Conservation (phyloP, 2,113 vertebrate genomes). For the Hystrix brachyura region DNA sequence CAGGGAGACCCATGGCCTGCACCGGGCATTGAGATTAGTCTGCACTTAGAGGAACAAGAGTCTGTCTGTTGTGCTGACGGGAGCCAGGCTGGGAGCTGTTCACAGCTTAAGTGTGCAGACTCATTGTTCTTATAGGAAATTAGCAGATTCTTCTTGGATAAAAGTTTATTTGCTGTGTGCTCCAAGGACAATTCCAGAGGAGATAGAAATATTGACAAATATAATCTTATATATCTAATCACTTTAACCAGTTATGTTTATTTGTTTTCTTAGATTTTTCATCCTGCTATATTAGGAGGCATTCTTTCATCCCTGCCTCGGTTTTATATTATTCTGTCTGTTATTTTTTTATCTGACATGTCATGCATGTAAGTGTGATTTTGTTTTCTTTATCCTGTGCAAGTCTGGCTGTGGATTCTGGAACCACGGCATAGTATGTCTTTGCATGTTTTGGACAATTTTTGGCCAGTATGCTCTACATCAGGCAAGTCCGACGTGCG, state of each 20-base stretch:
- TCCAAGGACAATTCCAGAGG: background rate
- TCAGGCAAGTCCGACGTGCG: background rate
- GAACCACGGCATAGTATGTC: background rate
- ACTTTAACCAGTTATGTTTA: background rate
- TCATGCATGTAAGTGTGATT: background rate
- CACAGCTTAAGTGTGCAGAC: background rate
- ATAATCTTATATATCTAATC: no score
- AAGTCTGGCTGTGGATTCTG: background rate
- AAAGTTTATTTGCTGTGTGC: background rate
- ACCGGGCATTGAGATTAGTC: background rate
- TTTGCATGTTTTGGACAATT: background rate
- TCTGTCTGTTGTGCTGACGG: background rate
- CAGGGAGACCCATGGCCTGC: background rate
- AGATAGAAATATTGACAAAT: fast-evolving
- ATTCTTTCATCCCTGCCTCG: no score
- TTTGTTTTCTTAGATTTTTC: background rate
- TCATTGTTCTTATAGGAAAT: background rate
- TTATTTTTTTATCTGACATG: background rate
- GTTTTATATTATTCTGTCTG: background rate
- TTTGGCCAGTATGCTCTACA: background rate
- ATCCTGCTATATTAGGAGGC: background rate
- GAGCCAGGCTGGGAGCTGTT: fast-evolving
- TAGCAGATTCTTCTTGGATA: background rate
- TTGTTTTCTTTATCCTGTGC: background rate
- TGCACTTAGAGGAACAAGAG: background rate